phyloP scores from a whole-genome alignment of 2,113 vertebrate genomes.

The Dipodomys merriami region DNA sequence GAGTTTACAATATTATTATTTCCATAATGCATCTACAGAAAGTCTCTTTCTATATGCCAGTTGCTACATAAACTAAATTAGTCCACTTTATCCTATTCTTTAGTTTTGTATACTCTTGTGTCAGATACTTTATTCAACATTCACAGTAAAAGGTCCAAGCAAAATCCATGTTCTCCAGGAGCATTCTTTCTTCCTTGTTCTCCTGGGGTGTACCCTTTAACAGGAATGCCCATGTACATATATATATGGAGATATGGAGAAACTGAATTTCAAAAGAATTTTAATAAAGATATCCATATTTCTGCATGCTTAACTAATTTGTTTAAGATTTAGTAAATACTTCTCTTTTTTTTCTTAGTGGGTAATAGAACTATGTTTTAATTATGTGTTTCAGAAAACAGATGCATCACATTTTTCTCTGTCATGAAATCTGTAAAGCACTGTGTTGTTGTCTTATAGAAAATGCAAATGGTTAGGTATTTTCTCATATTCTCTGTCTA shows the following conservation, averaged over 20 bases:
- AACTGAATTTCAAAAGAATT: background rate
- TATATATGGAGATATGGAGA: too few species aligned
- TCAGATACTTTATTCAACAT: background rate
- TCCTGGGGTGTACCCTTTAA: background rate
- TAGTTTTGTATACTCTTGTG: background rate
- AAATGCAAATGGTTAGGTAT: background rate
- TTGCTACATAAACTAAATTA: background rate
- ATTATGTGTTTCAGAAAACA: background rate
- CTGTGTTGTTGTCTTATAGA: background rate
- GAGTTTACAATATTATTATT: background rate
- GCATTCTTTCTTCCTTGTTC: background rate
- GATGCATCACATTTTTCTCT: background rate
- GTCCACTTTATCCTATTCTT: background rate
- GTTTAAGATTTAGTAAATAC: too few species aligned
- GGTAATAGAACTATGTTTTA: background rate
- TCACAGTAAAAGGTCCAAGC: background rate
- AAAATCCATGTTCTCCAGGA: background rate
- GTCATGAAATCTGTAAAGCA: background rate
- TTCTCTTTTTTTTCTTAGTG: background rate
- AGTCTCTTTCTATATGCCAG: background rate
- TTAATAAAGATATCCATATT: background rate
- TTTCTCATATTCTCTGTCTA: background rate
- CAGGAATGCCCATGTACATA: background rate
- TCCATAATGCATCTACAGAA: background rate
- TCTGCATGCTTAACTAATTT: too few species aligned